These are phyloP conservation scores for Cancer borealis DNA, from an alignment of 2,888 invertebrate species.

Conservation along the genomic window DNA sequence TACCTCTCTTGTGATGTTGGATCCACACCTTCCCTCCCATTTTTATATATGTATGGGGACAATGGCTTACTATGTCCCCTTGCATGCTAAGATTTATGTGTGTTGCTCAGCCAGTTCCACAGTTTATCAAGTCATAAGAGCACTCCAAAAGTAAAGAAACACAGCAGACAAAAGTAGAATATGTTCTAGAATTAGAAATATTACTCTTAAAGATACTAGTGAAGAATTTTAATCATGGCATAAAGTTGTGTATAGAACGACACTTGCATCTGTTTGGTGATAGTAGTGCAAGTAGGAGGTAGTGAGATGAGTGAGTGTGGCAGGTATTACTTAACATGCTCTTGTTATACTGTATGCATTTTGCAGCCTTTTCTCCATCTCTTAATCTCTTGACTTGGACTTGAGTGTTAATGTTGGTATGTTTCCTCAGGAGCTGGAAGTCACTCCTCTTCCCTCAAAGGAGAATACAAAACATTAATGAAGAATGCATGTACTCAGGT, in stretches of 20 bases:
- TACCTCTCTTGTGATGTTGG: background rate
- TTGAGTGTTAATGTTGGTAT: background rate
- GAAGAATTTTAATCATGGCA: background rate
- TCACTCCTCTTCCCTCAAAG: conserved; percentile 73
- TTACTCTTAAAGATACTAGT: background rate
- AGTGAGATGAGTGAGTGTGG: background rate
- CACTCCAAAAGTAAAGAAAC: background rate
- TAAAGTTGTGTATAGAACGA: background rate
- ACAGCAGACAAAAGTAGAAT: background rate
- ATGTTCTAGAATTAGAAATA: background rate
- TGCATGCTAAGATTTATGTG: no score
- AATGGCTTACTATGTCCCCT: background rate
- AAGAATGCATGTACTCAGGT: conserved; percentile 75
- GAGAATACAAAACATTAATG: conserved; percentile 74
- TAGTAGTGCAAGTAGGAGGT: background rate
- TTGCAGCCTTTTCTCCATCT: background rate
- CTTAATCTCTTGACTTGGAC: background rate
- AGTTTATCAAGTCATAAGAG: background rate
- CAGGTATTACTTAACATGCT: background rate
- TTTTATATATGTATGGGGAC: background rate
- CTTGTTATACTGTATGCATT: background rate
- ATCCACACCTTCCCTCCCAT: background rate
- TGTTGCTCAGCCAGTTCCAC: no score
- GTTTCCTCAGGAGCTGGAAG: conserved; percentile 74
- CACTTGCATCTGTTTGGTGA: background rate